Evolutionary conservation across 37 sponge, comb jelly and placozoan genomes (phyloP).

Genomic region (Dysidea cf. avara): DNA sequence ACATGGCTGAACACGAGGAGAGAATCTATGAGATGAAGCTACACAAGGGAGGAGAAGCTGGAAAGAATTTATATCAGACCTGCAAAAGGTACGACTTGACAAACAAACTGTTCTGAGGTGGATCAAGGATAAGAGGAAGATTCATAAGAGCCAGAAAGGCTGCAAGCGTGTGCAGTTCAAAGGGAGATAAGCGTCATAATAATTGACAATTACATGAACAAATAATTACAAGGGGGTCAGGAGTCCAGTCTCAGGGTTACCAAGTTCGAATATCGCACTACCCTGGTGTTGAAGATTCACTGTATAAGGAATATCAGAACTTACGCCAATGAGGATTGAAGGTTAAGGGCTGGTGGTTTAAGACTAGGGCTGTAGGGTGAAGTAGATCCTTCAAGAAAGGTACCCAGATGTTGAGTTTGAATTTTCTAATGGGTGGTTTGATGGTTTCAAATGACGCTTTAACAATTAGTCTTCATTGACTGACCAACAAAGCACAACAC

Average conservation of each 20-base stretch:
- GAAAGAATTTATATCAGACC: no score
- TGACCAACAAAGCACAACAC: constrained; percentile 22
- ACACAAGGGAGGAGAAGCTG: no score
- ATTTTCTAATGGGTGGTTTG: constrained; percentile 25
- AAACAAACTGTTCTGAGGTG: no score
- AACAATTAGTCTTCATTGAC: constrained; percentile 3
- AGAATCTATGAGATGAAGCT: no score
- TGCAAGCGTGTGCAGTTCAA: constrained; percentile 18
- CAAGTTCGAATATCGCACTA: constrained; percentile 15
- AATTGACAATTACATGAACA: no score
- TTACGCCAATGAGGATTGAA: constrained; percentile 5
- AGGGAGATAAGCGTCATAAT: no score
- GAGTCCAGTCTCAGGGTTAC: no score
- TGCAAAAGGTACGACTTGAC: no score
- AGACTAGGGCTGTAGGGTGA: background rate
- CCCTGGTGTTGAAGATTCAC: constrained; percentile 27
- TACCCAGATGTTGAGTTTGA: constrained; percentile 37
- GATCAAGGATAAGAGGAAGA: no score
- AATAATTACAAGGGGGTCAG: no score
- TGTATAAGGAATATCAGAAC: constrained; percentile 23
- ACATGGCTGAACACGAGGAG: no score
- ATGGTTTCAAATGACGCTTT: constrained; percentile 7
- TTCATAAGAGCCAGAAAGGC: constrained; percentile 17
- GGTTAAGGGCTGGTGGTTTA: constrained; percentile 49
- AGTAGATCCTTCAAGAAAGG: no score